Base-by-base conservation (phyloP, 2,113 vertebrate genomes). In the Lepus timidus region DNA sequence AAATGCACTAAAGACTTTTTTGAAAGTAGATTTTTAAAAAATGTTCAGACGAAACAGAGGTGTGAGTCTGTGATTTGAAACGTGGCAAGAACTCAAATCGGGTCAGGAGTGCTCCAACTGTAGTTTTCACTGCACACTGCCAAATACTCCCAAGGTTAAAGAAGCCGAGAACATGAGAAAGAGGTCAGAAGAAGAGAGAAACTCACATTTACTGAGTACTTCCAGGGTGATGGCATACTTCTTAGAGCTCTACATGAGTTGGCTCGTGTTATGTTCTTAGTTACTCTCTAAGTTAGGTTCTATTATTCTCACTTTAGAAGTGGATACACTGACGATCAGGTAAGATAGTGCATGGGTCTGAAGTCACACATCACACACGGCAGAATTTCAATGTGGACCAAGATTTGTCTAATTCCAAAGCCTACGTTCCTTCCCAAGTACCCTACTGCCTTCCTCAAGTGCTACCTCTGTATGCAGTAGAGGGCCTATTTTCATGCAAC, bases 331-430 rank as follows among this genome's bases (percentile, higher is more conserved):
- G 23, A 86, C 22, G 23, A 8, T 89, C 27, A 29, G 9, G 27
- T 31, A 79, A 64, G 44, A 36, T 80, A 44, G 86, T 44, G 29
- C 36, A 74, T 88, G 58, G 64, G 6, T 49, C 64, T 61, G 23
- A 65, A 82, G 27, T 70, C 39, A 61, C 5, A 82, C 10, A 65
- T 44, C 61, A 65, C 19, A 68, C 12, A 33, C 20, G 76, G 20
- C 31, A 82, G 87, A 87, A 82, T 20, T 83, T 71, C 67, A n/a
- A 13, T n/a, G 17, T 39, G 71, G 90, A 84, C 14, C 31, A 17
- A 61, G 64, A 68, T 61, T n/a, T 95, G 55, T 55, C 52, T 85
- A 75, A 87, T 70, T 87, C 39, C 33, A 80, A 76, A 55, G 44
- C 71, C n/a, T 39, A 3, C 0, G 6, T 25, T 58, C 70, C 78